Evolutionary conservation across 1,140 invertebrate species (phyloP).

Genomic region (Glomeris maerens): DNA sequence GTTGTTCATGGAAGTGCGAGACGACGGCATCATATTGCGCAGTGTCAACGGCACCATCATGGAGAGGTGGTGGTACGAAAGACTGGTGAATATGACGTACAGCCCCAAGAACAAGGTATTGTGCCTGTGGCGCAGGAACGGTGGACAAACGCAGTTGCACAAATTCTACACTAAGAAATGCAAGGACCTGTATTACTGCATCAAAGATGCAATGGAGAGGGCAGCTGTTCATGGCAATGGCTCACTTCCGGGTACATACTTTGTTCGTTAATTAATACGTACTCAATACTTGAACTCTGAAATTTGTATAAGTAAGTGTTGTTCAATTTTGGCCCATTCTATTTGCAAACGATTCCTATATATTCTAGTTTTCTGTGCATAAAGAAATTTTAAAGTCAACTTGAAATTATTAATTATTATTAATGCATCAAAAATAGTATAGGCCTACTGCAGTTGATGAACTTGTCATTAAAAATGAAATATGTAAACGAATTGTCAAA

Average conservation of each 20-base stretch:
- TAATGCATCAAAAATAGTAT: too few relatives aligned
- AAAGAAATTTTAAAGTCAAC: too few relatives aligned
- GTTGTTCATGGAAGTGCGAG: constrained; percentile 90
- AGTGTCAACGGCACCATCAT: constrained; percentile 87
- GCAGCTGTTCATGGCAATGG: constrained; percentile 70
- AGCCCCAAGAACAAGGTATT: constrained; percentile 95
- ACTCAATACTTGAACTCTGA: too few relatives aligned
- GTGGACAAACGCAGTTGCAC: constrained; percentile 81
- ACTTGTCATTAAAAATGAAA: too few relatives aligned
- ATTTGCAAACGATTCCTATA: too few relatives aligned
- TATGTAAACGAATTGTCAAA: too few relatives aligned
- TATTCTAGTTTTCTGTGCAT: too few relatives aligned
- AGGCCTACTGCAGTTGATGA: too few relatives aligned
- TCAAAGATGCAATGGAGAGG: constrained; percentile 96
- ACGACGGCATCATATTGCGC: constrained; percentile 88
- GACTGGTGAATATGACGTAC: constrained; percentile 98
- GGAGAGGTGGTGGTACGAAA: constrained; percentile 96
- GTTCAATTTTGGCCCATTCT: too few relatives aligned
- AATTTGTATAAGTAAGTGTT: too few relatives aligned
- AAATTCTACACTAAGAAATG: constrained; percentile 99
- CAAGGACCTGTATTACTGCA: constrained; percentile 94
- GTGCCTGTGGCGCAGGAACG: constrained; percentile 84
- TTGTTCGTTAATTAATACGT: too few relatives aligned
- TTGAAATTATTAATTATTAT: too few relatives aligned
- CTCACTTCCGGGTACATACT: constrained; percentile 47